phyloP scores from a whole-genome alignment of 2,113 vertebrate species.

The Sisor rabdophorus region DNA sequence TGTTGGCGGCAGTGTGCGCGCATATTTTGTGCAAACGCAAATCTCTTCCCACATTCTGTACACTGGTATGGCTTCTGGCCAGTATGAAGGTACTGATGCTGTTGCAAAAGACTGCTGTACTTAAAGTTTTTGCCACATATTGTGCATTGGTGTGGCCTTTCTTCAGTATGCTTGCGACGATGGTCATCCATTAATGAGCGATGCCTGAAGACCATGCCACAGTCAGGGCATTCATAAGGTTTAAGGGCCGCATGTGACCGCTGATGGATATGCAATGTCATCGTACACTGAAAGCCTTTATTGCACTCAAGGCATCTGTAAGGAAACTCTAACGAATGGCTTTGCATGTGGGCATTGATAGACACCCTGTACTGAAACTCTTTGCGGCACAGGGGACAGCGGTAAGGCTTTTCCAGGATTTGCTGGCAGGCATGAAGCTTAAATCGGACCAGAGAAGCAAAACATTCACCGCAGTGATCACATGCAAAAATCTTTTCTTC shows the following conservation, averaged over 20 bases:
- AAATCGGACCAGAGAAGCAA: slow-evolving; percentile 57
- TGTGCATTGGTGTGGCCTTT: slow-evolving; percentile 66
- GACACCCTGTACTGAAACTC: slow-evolving; percentile 69
- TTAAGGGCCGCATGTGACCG: slow-evolving; percentile 78
- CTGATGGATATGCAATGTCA: slow-evolving; percentile 71
- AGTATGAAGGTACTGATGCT: slow-evolving; percentile 79
- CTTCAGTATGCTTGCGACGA: slow-evolving; percentile 73
- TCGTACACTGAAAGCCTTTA: slow-evolving; percentile 72
- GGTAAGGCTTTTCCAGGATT: slow-evolving; percentile 62
- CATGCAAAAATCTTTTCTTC: slow-evolving; percentile 54
- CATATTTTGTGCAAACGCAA: slow-evolving; percentile 74
- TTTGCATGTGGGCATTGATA: slow-evolving; percentile 69
- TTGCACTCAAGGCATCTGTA: slow-evolving; percentile 79
- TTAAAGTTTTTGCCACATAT: slow-evolving; percentile 78
- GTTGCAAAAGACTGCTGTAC: slow-evolving; percentile 78
- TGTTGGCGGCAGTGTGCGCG: slow-evolving; percentile 72
- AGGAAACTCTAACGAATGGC: slow-evolving; percentile 65
- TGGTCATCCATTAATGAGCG: slow-evolving; percentile 83
- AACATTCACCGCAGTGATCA: slow-evolving; percentile 59
- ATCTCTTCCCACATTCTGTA: slow-evolving; percentile 65
- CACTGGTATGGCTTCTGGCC: slow-evolving; percentile 74
- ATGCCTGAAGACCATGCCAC: slow-evolving; percentile 81
- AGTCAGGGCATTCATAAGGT: slow-evolving; percentile 77
- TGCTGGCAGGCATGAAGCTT: slow-evolving; percentile 62
- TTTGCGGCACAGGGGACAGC: slow-evolving; percentile 66